Conservation (phyloP, 2,888 invertebrate species). For the Lochmaea capreae region DNA sequence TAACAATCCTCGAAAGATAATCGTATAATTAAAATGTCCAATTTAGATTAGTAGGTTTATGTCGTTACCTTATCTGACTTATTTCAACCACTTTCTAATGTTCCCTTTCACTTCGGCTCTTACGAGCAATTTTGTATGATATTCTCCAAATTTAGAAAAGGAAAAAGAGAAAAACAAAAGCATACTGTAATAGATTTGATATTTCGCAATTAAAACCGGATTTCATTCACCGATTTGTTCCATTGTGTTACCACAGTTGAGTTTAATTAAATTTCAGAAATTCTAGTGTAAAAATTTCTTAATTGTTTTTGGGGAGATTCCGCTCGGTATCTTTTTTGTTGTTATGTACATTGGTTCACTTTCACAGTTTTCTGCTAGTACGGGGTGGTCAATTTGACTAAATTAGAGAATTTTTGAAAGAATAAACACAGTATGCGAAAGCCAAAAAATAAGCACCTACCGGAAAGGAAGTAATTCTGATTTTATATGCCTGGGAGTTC, state of each 20-base stretch:
- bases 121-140: not conserved
- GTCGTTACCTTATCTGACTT: not conserved
- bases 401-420: not conserved
- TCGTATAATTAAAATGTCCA: not conserved
- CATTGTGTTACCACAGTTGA: constrained; percentile 30
- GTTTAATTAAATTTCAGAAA: constrained; percentile 54
- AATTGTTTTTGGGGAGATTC: constrained; percentile 48
- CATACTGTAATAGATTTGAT: constrained; percentile 23
- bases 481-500: too few relatives aligned
- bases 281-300: constrained; percentile 53
- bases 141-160: not conserved
- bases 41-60: not conserved
- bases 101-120: not conserved
- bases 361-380: not conserved
- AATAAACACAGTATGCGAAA: not conserved
- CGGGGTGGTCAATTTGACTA: not conserved
- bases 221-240: constrained; percentile 30
- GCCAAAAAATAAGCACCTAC: not conserved
- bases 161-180: constrained; percentile 16
- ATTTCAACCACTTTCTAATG: not conserved
- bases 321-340: constrained; percentile 37
- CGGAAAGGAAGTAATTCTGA: too few relatives aligned
- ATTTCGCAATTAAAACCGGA: constrained; percentile 28
- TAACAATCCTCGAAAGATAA: too few relatives aligned
- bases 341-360: constrained; percentile 18